Base-by-base conservation (phyloP, 1,140 invertebrate genomes). In the Monochamus saltuarius region DNA sequence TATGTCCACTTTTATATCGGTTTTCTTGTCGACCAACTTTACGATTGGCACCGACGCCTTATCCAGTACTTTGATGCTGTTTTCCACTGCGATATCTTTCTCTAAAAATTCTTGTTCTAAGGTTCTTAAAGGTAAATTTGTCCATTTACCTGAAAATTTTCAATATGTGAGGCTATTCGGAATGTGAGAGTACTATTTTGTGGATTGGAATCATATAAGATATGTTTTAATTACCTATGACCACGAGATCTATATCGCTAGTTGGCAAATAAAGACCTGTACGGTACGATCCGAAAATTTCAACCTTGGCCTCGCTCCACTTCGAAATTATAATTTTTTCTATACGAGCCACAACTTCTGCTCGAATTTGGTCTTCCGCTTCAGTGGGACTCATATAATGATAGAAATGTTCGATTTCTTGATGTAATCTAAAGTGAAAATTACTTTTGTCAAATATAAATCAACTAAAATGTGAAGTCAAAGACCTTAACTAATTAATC, bases 1-100 rank as follows among this genome's bases (percentile, higher is more conserved):
- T 73, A 99, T 98, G 80, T 99, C 97, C 66, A 98, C 93, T 77
- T 87, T 87, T 47, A 98, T 90, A 65, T 96, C 92, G 37, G 94
- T 96, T 75, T 89, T 87, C 63, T 88, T 88, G 79, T 99, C 96
- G n/a, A 92, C 96, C 72, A 98, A 83, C 82, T 99, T 99, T 34
- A 99, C 90, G 69, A 99, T 98, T 66, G 97, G 96, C 67, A 98
- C 95, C 17, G 94, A 94, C 57, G 97, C 96, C 81, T 95, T 97
- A 77, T 98, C 95, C 62, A 98, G 83, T 67, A 98, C 95, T 85
- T 97, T 97, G 70, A 98, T 89, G 64, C 90, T 89, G 71, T 87
- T 85, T 65, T 87, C 85, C 71, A 94, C 89, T 47, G 94, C 92
- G 60, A 98, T 92, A 69, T 90, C 89, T 75, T 90, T 88, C 58